Evolutionary conservation across 2,797 vertebrate genomes (phyloP).

Genomic region (Thripadectes ignobilis): DNA sequence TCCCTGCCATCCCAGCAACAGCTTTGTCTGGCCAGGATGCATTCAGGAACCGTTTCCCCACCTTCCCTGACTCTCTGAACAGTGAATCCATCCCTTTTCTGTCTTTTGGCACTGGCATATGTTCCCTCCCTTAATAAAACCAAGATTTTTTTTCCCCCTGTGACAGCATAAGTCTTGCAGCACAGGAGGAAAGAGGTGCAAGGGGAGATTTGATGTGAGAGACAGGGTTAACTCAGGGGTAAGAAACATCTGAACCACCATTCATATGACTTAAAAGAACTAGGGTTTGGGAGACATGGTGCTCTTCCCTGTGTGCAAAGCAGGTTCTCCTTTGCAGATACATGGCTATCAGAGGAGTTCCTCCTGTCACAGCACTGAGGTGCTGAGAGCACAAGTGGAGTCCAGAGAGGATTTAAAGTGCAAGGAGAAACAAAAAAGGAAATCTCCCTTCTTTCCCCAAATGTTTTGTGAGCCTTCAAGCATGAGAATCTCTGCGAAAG

Average conservation of each 20-base stretch:
- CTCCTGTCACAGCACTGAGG: background rate
- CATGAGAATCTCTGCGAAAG: background rate
- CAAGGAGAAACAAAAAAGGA: background rate
- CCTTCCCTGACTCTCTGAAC: background rate
- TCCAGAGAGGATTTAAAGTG: background rate
- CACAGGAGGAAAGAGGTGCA: background rate
- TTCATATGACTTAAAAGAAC: background rate
- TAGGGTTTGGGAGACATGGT: rapidly evolving
- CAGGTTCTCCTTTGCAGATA: background rate
- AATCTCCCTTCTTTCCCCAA: background rate
- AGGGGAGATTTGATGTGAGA: background rate
- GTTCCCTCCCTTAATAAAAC: background rate
- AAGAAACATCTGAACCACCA: background rate
- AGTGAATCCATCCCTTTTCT: background rate
- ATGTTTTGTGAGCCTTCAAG: background rate
- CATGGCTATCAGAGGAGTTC: background rate
- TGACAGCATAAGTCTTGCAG: background rate
- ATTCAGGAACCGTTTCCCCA: background rate
- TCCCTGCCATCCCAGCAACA: background rate
- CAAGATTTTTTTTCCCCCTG: background rate
- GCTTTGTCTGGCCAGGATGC: background rate
- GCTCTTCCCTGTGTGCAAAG: background rate
- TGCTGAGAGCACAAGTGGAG: background rate
- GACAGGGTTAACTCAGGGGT: background rate
- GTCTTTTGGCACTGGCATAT: background rate